Evolutionary conservation across 2,113 vertebrate species (phyloP), one percentile per base, ranked within the genome.

Genomic region (Ceuthmochares aereus): DNA sequence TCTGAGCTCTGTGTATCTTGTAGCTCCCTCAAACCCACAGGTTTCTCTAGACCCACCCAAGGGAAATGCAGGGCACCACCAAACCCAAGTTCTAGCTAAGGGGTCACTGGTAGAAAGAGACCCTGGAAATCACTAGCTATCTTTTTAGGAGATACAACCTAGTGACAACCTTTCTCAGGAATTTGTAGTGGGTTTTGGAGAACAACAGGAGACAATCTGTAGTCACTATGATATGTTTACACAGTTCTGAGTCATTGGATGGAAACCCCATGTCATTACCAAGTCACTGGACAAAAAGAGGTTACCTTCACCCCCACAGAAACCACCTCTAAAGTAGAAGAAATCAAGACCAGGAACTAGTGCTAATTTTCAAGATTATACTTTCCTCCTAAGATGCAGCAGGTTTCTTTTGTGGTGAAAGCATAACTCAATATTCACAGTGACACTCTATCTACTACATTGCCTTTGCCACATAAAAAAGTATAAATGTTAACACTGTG

Each of bases 1-100:
- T 37, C 40, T 3, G 36, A 84, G 26, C 52, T 27, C 37, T 10
- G 5, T 6, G 8, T 16, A 52, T 27, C 32, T 6, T 14, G 7
- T 1, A 12, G 5, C 42, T 37, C 66, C 7, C 9, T 29, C 23
- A 43, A 29, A 22, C 9, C 32, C n/a, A 15, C 26, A 36, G 13
- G 26, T 11, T 20, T 52, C 51, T 14, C 3, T 25, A 52, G 25
- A 22, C 9, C 49, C 12, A 6, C 4, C 18, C 29, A 6, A 4
- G n/a, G 34, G 5, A 2, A 43, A 11, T 3, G 2, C 60, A 18
- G 47, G 5, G 56, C 47, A 52, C 9, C 14, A 5, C 0, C 1
- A 29, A 7, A 18, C 14, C 14, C 34, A 42, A 8, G 13, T 13
- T 36, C 27, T 30, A 21, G 25, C 14, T 42, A 30, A 69, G 11